Conservation (phyloP, 2,888 invertebrate genomes). For the Zonitis immaculata region DNA sequence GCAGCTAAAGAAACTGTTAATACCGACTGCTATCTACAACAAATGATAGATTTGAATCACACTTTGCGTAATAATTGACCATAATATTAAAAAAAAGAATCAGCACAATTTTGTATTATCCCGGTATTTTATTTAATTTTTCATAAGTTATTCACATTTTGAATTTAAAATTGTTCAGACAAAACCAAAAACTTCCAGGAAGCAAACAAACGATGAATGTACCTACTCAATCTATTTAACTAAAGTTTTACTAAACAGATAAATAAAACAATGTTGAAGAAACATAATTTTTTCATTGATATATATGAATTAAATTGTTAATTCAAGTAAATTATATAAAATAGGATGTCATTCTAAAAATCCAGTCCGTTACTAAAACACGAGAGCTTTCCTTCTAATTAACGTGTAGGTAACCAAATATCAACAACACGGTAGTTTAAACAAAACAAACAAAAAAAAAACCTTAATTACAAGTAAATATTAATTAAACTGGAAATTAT, state of each 20-base stretch:
- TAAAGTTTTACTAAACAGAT: not conserved
- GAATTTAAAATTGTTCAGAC: not conserved
- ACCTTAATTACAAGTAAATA: not conserved
- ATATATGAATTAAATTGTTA: not conserved
- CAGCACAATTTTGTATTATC: too few species aligned
- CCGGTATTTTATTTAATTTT: too few species aligned
- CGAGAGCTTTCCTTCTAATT: not conserved
- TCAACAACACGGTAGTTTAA: not conserved
- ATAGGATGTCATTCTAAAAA: not conserved
- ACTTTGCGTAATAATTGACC: too few species aligned
- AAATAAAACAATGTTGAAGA: too few species aligned
- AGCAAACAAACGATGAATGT: not conserved
- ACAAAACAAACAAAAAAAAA: not conserved
- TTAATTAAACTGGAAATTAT: not conserved
- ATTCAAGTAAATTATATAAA: not conserved
- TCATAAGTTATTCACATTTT: not conserved
- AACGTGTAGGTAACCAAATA: not conserved
- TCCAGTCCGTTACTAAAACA: not conserved
- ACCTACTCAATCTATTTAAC: not conserved
- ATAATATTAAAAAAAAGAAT: too few species aligned
- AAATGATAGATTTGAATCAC: too few species aligned
- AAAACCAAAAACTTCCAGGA: not conserved
- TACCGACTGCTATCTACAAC: too few species aligned
- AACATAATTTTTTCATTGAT: not conserved
- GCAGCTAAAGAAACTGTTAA: too few species aligned